These are phyloP conservation scores for Orthochromis malagaraziensis DNA, from an alignment of 2,113 vertebrate genomes.

Conservation along the genomic window DNA sequence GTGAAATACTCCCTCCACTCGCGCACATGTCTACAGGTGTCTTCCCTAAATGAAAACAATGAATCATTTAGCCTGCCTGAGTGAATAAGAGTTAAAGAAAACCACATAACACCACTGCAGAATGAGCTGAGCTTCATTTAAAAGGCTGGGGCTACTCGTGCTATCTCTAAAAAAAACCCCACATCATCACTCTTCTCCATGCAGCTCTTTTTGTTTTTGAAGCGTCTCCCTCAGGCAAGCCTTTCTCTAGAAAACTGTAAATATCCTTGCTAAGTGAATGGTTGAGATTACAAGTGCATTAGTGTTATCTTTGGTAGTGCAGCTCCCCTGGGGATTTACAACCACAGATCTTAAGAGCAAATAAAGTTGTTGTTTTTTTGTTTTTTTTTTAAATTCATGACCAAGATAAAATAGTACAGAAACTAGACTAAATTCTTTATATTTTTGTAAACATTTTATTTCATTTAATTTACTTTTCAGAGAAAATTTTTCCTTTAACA, in stretches of 20 bases:
- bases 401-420: background rate
- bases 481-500: background rate
- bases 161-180: constrained; percentile 16
- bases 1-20: background rate
- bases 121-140: constrained; percentile 3
- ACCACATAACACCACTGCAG: background rate
- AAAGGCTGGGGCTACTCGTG: constrained; percentile 1
- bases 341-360: background rate
- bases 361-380: background rate
- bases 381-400: background rate
- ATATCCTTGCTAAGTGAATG: constrained; percentile 45
- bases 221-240: constrained; percentile 10
- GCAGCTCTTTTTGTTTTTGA: constrained; percentile 32
- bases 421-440: background rate
- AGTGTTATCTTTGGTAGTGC: constrained; percentile 30
- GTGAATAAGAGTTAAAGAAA: background rate
- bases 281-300: constrained; percentile 36
- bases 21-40: background rate
- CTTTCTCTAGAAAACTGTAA: constrained; percentile 33
- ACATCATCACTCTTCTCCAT: constrained; percentile 37
- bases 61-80: background rate
- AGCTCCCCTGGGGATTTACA: constrained; percentile 27
- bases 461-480: background rate
- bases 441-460: background rate
- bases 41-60: background rate